Evolutionary conservation across 1,140 invertebrate species (phyloP), one percentile per base, ranked within the genome.

Genomic region (Chlorops oryzae): DNA sequence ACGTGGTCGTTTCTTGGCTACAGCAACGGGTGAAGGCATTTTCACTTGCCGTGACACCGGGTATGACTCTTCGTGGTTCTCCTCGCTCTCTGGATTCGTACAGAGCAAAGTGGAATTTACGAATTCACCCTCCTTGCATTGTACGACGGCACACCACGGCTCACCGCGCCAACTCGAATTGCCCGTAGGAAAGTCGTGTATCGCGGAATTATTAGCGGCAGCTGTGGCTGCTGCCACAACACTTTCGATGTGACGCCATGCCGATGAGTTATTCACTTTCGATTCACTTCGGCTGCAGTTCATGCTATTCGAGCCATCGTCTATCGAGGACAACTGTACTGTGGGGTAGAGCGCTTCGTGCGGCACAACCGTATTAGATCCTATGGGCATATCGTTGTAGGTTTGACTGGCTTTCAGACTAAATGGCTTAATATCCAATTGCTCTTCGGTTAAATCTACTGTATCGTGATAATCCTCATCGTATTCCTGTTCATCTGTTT

Each of bases 381-480:
- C 20, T 1, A 23, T 45, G 7, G 23, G 28, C 18, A 47, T n/a
- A 22, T 34, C 45, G 13, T 47, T 34, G 12, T 47, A 47, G 12
- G 34, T 35, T 2, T 18, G n/a, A 39, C 39, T 38, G 24, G 23
- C 18, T 38, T 49, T 40, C 25, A 49, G 25, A 32, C 17, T 17
- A n/a, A n/a, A n/a, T 18, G 37, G 37, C 27, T 49, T 49, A 27
- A 49, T 49, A 40, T 49, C 47, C 15, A 21, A 49, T n/a, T n/a
- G n/a, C 17, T 49, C 47, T 18, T 49, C 47, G 10, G 47, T 49
- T 10, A 49, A 32, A 12, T 49, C 47, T 21, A 49, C 28, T 12
- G 40, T 13, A 15, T 40, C 37, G 45, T 38, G 24, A 6, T 15
- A 10, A 38, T 21, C 34, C 15, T 47, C 37, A 12, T 39, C 37